A percentile compares a stretch with the other conserved stretches of the same genome.
phyloP scores from a whole-genome alignment of 2,113 vertebrate species.

The Caranx ignobilis region DNA sequence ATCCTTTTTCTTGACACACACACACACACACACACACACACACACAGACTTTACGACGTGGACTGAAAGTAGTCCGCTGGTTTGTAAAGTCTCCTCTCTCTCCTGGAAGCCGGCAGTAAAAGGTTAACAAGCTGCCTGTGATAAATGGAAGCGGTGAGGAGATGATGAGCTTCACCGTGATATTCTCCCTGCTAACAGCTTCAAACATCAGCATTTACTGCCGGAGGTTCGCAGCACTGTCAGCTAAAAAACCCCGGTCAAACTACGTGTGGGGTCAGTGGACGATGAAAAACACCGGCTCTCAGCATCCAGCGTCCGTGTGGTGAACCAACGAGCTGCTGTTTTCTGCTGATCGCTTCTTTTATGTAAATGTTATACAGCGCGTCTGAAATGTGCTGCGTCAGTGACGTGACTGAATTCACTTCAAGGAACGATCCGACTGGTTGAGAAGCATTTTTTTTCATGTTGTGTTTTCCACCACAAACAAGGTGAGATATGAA shows the following conservation, averaged over 20 bases:
- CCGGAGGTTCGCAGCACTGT: slow-evolving; percentile 51
- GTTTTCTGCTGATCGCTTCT: background rate
- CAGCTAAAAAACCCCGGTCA: slow-evolving; percentile 51
- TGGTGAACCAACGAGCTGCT: background rate
- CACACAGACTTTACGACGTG: slow-evolving; percentile 39
- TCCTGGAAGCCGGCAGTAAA: slow-evolving; percentile 58
- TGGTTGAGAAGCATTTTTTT: background rate
- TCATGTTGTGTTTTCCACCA: no score
- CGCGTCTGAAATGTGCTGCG: background rate
- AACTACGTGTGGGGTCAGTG: slow-evolving; percentile 7
- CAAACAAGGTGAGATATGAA: no score
- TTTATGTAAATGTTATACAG: background rate
- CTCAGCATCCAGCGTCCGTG: background rate
- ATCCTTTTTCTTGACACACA: slow-evolving; percentile 10
- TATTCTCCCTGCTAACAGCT: slow-evolving; percentile 56
- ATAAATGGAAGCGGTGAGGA: slow-evolving; percentile 56
- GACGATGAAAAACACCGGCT: slow-evolving; percentile 10
- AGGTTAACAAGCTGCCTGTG: slow-evolving; percentile 58
- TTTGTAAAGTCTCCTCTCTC: slow-evolving; percentile 48
- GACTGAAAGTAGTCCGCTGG: slow-evolving; percentile 24
- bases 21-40: slow-evolving; percentile 1
- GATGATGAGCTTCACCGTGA: slow-evolving; percentile 47
- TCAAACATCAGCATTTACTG: slow-evolving; percentile 53
- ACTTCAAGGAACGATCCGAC: background rate
- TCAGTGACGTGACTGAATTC: background rate